Conservation (phyloP, 2,113 vertebrate genomes). For the Alligator sinensis region DNA sequence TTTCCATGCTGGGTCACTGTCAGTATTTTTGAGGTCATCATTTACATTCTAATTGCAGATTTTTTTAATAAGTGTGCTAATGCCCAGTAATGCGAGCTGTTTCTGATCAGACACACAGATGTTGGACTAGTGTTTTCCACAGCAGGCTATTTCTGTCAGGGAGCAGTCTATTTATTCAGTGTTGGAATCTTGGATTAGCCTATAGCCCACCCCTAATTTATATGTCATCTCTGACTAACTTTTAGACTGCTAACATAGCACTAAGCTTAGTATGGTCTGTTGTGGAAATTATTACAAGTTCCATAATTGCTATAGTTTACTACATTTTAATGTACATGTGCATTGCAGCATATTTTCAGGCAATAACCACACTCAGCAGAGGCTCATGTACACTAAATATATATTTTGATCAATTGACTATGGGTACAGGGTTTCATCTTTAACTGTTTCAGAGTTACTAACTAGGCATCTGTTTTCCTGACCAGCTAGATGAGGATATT, state of each 20-base stretch:
- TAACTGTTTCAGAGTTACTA: neutral
- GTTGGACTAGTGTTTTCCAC: neutral
- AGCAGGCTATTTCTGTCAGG: neutral
- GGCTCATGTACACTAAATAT: neutral
- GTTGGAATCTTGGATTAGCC: neutral
- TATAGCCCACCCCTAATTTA: neutral
- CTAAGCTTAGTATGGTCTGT: neutral
- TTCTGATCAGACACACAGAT: neutral
- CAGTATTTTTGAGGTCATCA: neutral
- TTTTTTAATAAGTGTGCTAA: neutral
- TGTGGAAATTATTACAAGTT: neutral
- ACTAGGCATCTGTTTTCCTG: neutral
- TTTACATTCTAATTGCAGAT: neutral
- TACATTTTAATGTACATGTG: accelerated
- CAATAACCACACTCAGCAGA: neutral
- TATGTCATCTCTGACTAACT: neutral
- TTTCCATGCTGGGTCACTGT: neutral
- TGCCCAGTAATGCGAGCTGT: neutral
- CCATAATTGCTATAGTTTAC: neutral
- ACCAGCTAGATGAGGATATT: neutral
- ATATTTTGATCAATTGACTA: neutral
- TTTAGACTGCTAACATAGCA: neutral
- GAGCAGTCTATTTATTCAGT: neutral
- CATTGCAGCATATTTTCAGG: neutral
- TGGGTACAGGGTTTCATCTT: neutral